These are phyloP conservation scores for Pachyuromys duprasi DNA, from an alignment of 2,797 vertebrate species.

Conservation along the genomic window DNA sequence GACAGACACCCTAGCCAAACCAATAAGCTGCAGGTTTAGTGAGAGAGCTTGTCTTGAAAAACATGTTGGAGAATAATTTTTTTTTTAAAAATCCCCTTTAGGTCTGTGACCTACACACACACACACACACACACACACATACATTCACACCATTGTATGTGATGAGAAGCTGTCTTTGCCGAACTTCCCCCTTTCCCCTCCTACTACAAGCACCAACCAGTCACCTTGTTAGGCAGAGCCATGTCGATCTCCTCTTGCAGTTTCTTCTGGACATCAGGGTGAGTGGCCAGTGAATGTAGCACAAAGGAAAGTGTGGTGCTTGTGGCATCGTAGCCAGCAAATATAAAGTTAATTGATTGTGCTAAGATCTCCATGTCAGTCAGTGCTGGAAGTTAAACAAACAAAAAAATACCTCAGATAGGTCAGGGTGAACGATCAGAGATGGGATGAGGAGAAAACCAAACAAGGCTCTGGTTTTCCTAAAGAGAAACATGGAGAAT, in stretches of 20 bases:
- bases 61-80: background rate
- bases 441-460: background rate
- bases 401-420: background rate
- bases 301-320: slow-evolving; percentile 58
- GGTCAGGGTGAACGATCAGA: background rate
- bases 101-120: too few species aligned
- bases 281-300: slow-evolving; percentile 62
- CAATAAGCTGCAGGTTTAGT: background rate
- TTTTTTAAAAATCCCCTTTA: fast-evolving
- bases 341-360: slow-evolving; percentile 75
- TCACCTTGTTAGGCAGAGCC: slow-evolving; percentile 75
- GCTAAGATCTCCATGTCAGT: slow-evolving; percentile 70
- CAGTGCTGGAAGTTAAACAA: slow-evolving; percentile 53
- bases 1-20: background rate
- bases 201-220: background rate
- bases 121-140: too few species aligned
- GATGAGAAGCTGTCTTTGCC: background rate
- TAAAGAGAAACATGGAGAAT: too few species aligned
- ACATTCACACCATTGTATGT: too few species aligned
- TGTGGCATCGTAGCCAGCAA: slow-evolving; percentile 73
- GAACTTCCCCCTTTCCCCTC: background rate
- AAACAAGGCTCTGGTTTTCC: too few species aligned
- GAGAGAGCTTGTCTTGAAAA: background rate
- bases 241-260: slow-evolving; percentile 79
- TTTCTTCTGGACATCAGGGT: slow-evolving; percentile 79